These are phyloP conservation scores for Phalacrocorax pelagicus DNA, from an alignment of 2,113 vertebrate species.

Conservation along the genomic window DNA sequence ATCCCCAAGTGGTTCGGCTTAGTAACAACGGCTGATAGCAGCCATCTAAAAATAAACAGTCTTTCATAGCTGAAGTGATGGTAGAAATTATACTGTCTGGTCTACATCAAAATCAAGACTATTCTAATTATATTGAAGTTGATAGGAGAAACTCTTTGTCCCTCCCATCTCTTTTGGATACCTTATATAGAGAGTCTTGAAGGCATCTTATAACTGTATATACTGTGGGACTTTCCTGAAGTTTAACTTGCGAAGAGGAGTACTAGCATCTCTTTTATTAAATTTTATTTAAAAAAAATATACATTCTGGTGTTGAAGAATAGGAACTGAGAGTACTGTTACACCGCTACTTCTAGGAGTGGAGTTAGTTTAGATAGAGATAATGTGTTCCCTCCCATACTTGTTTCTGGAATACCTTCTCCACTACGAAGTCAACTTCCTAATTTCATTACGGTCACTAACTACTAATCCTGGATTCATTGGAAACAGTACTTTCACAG, in stretches of 20 bases:
- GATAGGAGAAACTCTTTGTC: background rate
- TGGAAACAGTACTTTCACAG: background rate
- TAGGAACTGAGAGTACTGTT: background rate
- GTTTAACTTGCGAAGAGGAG: background rate
- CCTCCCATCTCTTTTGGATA: background rate
- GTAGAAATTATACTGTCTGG: background rate
- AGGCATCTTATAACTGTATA: background rate
- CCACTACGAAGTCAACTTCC: background rate
- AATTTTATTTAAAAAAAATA: background rate
- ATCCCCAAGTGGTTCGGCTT: background rate
- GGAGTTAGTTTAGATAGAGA: background rate
- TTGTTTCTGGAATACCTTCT: background rate
- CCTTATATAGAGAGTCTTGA: background rate
- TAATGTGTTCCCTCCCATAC: background rate
- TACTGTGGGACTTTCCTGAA: background rate
- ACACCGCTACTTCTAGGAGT: background rate
- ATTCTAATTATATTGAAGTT: background rate
- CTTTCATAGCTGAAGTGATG: background rate
- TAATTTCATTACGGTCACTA: background rate
- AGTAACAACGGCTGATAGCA: background rate
- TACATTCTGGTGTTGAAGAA: background rate
- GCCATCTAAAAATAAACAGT: background rate
- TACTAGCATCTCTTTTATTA: background rate
- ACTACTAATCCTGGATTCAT: background rate
- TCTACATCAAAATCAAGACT: background rate